Base-by-base conservation (phyloP, 2,888 invertebrate genomes). In the Glyphotaelius pellucidus region DNA sequence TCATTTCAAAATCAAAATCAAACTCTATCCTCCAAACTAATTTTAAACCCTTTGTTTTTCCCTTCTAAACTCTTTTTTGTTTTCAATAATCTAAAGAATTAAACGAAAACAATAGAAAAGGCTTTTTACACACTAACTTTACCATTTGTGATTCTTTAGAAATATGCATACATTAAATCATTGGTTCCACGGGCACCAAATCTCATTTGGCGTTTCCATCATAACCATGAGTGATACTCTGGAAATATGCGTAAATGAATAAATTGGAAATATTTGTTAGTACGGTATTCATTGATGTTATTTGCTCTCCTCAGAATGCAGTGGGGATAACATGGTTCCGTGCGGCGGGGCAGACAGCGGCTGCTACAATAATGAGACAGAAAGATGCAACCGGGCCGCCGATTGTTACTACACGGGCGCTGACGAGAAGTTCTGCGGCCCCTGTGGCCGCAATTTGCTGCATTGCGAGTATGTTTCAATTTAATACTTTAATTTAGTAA, bases 311-410 rank as follows among this genome's bases (percentile, higher is more conserved):
- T 79, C 81, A 93, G 93, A 90, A 86, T 93, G 93, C 47, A 91
- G 83, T 31, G 92, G 92, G 32, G 92, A 92, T 11, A 91, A 93
- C 52, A 92, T 93, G 92, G 47, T 93, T 14, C 92, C 93, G 19
- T 93, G 93, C 31, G 93, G 93, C 14, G 92, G 92, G 30, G 38
- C 91, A 2, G 93, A 93, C 80, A 79, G 32, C 3, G 91, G 89
- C 31, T 93, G 93, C 85, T 93, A 90, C 79, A 92, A 93, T 52
- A 93, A 93, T 90, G 90, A 80, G 4, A 93, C 93, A 2, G 81
- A 80, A 5, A 86, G 92, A 32, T 93, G 93, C 89, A 89, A 93
- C 30, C 90, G 92, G 25, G 85, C 91, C 1, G 92, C 92, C 25
- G 90, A 93, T 79, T 93, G 93, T 67, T 86, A 90, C 19, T 90